Percentiles rank a stretch among this genome's conserved stretches.
These are phyloP conservation scores for Lamellibrachia luymesi DNA, from an alignment of 1,140 invertebrate genomes.

Conservation along the genomic window DNA sequence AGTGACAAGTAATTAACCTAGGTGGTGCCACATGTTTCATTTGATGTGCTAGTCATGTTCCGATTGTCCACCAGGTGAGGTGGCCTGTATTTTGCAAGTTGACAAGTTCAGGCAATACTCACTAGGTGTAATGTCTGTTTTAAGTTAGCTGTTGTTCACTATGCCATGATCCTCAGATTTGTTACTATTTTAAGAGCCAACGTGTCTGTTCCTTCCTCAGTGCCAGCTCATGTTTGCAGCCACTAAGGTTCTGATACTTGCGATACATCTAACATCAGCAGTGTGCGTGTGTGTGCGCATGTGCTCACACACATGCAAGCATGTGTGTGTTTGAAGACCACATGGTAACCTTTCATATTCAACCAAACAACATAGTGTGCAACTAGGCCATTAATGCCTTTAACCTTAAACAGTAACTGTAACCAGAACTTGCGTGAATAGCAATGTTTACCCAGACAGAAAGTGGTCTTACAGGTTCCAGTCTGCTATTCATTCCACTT, in stretches of 20 bases:
- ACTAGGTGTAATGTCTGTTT: background rate
- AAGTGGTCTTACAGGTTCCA: background rate
- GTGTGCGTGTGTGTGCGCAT: no score
- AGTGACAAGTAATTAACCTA: background rate
- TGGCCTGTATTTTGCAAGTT: background rate
- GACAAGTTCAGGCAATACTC: background rate
- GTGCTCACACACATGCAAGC: no score
- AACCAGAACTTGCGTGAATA: background rate
- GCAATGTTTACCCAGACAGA: background rate
- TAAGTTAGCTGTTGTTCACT: background rate
- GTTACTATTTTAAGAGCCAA: background rate
- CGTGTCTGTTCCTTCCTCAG: no score
- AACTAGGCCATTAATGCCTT: background rate
- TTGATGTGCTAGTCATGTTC: background rate
- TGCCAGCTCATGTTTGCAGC: background rate
- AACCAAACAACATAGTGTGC: no score
- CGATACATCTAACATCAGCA: no score
- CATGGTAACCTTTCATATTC: no score
- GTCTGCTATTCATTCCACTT: background rate
- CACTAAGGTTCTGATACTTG: background rate
- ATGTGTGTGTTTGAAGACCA: no score
- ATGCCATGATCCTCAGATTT: background rate
- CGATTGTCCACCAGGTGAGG: background rate
- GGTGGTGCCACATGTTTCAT: background rate
- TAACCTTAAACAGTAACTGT: background rate